Evolutionary conservation across 2,888 invertebrate species (phyloP).

Genomic region (Orthonychiurus folsomi): DNA sequence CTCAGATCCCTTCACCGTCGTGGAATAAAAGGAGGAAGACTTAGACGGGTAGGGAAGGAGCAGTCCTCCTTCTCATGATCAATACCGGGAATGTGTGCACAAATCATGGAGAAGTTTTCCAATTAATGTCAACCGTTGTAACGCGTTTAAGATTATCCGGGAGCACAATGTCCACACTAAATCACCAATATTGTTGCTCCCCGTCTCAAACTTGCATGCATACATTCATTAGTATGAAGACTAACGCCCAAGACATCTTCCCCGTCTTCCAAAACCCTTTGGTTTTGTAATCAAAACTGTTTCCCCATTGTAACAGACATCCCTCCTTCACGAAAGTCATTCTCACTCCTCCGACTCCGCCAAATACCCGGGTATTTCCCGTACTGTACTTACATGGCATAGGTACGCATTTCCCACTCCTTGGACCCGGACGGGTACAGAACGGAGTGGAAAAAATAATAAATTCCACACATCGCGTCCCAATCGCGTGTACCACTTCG

Average conservation of each 20-base stretch:
- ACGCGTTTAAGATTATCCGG: neutral
- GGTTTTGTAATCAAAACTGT: too few relatives aligned
- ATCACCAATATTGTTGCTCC: neutral
- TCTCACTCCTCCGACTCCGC: neutral
- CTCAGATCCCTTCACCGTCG: neutral
- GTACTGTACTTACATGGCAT: too few relatives aligned
- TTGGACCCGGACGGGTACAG: too few relatives aligned
- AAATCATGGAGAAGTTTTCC: constrained; percentile 1
- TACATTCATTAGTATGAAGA: neutral
- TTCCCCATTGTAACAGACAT: too few relatives aligned
- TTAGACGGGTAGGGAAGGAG: too few relatives aligned
- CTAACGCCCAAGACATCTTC: too few relatives aligned
- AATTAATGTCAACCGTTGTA: neutral
- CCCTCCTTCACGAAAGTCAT: neutral
- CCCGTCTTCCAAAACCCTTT: too few relatives aligned
- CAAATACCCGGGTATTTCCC: too few relatives aligned
- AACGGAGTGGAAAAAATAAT: neutral
- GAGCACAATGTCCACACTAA: neutral
- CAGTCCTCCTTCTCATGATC: too few relatives aligned
- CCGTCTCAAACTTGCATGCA: neutral
- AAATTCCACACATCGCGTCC: neutral
- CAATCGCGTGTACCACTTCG: too few relatives aligned
- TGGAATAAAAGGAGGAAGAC: too few relatives aligned
- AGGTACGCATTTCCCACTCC: neutral
- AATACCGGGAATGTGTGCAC: neutral